Base-by-base conservation (phyloP, 2,113 vertebrate genomes). In the Recurvirostra avosetta region DNA sequence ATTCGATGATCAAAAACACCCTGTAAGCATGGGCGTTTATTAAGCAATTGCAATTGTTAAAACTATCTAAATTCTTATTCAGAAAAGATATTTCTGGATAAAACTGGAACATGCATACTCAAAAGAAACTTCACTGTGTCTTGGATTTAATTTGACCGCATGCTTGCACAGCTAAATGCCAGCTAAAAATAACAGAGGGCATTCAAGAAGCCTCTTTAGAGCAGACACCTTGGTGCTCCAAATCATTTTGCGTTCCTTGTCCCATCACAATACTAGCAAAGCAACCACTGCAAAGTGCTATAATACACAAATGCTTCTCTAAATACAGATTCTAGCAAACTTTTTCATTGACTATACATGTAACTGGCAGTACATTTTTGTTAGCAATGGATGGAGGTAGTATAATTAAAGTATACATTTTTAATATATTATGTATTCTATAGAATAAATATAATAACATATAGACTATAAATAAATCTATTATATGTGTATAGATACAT, bases 1-100 rank as follows among this genome's bases (percentile, higher is more conserved):
- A 99, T 99, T 61, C 99, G 98, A 89, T 99, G 99, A 96, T 99
- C 99, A 94, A 99, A 99, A 63, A 99, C 98, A 77, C 98, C 98
- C 98, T 99, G 59, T 30, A 83, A 90, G 63, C 47, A 94, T 47
- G 74, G 85, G 36, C 26, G 17, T 49, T 61, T 86, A 62, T 62
- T 62, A 88, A 88, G 25, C 47, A 71, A 71, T 29, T 79, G 65
- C 15, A 79, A 55, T 53, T 34, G 29, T 79, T 79, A 79, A 34
- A 71, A 40, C 23, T 52, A 34, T 43, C 55, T 79, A 79, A 45
- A 79, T 63, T 88, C 47, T 47, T 63, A 36, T 26, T 34, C 63
- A 29, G 41, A 58, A 62, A 71, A 71, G 12, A 21, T 29, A 62
- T 32, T 63, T 71, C 56, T 63, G 49, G 34, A 63, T 63, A 72